Conservation (phyloP, 23 tunicate species). For the Ciona savignyi region DNA sequence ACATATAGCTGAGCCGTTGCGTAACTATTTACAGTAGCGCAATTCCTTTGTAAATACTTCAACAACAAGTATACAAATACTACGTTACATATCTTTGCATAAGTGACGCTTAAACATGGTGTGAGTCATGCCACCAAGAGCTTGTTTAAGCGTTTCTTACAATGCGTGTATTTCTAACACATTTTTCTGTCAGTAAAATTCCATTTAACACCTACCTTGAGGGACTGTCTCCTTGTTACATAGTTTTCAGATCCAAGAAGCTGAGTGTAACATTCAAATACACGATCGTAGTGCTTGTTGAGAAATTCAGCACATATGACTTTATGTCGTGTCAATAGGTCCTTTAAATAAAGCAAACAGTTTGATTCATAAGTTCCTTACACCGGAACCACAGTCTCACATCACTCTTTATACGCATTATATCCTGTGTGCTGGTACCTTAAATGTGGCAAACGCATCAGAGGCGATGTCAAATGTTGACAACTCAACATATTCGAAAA, state of each 20-base stretch:
- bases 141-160: too few species aligned
- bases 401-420: not conserved
- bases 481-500: constrained; percentile 83
- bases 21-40: too few species aligned
- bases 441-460: constrained; percentile 97
- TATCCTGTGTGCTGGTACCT: constrained; percentile 59
- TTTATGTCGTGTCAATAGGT: constrained; percentile 70
- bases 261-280: constrained; percentile 62
- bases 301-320: constrained; percentile 46
- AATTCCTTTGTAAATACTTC: too few species aligned
- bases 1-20: too few species aligned
- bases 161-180: too few species aligned
- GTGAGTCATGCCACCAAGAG: too few species aligned
- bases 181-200: too few species aligned
- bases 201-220: too few species aligned
- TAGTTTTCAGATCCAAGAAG: constrained; percentile 88
- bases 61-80: too few species aligned
- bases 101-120: too few species aligned
- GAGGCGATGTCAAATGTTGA: constrained; percentile 97
- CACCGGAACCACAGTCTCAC: too few species aligned
- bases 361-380: not conserved
- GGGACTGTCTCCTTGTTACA: constrained; percentile 88
- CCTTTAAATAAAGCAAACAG: constrained; percentile 20
- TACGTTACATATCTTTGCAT: too few species aligned
- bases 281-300: constrained; percentile 51